A percentile compares a stretch with the other conserved stretches of the same genome.
Evolutionary conservation across 2,797 vertebrate species (phyloP).

Genomic region (Chrysolophus pictus): DNA sequence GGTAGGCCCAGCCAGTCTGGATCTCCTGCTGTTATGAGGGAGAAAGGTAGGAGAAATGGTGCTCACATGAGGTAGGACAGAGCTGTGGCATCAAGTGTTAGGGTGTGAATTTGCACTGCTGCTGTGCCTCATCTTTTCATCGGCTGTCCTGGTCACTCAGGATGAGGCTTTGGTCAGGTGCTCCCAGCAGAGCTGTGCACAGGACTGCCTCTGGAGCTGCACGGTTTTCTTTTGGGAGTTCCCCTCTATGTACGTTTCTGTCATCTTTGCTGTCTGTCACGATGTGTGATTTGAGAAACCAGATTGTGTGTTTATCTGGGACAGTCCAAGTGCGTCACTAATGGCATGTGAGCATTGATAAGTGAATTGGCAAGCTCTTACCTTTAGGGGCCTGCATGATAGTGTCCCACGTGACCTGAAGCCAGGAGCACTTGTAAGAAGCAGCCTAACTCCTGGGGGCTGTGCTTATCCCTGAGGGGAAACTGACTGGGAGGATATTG

Average conservation of each 20-base stretch:
- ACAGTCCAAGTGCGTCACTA: accelerated
- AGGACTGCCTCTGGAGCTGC: not conserved
- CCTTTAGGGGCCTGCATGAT: not conserved
- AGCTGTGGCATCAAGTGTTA: not conserved
- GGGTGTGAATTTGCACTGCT: not conserved
- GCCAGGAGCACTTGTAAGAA: not conserved
- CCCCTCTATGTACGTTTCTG: accelerated
- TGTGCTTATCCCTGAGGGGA: not conserved
- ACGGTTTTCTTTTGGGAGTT: not conserved
- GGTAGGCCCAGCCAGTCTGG: not conserved
- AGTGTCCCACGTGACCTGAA: accelerated
- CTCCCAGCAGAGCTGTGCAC: not conserved
- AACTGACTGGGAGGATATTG: not conserved
- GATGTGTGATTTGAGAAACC: not conserved
- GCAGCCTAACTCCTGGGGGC: not conserved
- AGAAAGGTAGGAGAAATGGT: not conserved
- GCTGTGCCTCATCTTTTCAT: not conserved
- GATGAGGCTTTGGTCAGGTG: not conserved
- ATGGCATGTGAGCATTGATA: accelerated
- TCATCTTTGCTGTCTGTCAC: not conserved
- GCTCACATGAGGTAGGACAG: not conserved
- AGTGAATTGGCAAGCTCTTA: not conserved
- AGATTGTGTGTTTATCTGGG: not conserved
- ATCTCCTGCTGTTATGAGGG: not conserved
- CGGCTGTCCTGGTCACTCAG: not conserved